A percentile compares a stretch with the other conserved stretches of the same genome.
phyloP scores from a whole-genome alignment of 2,797 vertebrate species.

The Petrocephalus schoutedeni region DNA sequence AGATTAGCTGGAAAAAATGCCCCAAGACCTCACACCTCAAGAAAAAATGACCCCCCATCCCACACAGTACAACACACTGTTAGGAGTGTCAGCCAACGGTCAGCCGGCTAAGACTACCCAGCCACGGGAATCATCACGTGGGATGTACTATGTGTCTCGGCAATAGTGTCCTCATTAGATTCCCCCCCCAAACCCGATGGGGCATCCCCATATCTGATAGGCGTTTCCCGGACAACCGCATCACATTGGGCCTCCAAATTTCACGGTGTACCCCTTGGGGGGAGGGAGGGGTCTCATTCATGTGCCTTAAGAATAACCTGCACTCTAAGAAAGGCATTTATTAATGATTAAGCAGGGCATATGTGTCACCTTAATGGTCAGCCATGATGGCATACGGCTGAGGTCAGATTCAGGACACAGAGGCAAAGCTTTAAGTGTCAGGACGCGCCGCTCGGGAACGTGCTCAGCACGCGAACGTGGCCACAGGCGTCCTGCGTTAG shows the following conservation, averaged over 20 bases:
- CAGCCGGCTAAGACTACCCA: not conserved
- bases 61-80: constrained; percentile 45
- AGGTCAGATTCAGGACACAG: not conserved
- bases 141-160: not conserved
- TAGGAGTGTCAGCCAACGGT: constrained; percentile 1
- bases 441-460: not conserved
- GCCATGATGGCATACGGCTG: not conserved
- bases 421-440: no score
- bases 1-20: constrained; percentile 39
- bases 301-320: not conserved
- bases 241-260: not conserved
- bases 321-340: not conserved
- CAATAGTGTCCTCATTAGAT: constrained; percentile 37
- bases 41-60: constrained; percentile 44
- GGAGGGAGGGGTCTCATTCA: not conserved
- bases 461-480: not conserved
- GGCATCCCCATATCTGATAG: constrained; percentile 52
- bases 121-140: not conserved
- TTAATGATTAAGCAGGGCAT: not conserved
- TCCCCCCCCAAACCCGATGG: constrained; percentile 46
- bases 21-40: constrained; percentile 49
- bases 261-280: not conserved
- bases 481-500: not conserved
- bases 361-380: not conserved
- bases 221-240: constrained; percentile 42